Conservation (phyloP, 2,888 invertebrate species). For the Schrankia costaestrigalis region DNA sequence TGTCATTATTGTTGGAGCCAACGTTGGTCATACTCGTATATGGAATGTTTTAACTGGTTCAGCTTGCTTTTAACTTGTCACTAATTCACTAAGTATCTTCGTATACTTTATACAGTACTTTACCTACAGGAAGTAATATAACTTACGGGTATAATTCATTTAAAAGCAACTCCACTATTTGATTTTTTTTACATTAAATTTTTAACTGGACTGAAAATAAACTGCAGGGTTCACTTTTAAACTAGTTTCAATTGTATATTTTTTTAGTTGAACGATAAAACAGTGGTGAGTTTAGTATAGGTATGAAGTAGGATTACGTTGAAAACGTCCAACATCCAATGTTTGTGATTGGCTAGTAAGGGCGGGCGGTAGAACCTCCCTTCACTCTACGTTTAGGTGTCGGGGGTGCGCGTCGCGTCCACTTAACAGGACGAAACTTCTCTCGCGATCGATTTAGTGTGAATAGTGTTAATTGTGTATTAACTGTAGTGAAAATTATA, state of each 20-base stretch:
- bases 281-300: conserved; percentile 15
- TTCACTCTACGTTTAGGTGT: conserved; percentile 43
- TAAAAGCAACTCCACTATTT: background rate
- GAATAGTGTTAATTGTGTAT: conserved; percentile 15
- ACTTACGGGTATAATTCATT: background rate
- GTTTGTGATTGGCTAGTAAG: conserved; percentile 11
- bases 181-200: too few species aligned
- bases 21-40: conserved; percentile 26
- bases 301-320: too few species aligned
- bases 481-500: conserved; percentile 22
- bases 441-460: conserved; percentile 29
- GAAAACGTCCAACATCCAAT: too few species aligned
- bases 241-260: too few species aligned
- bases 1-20: conserved; percentile 30
- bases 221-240: too few species aligned
- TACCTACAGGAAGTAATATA: background rate
- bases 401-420: conserved; percentile 51
- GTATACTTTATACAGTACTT: too few species aligned
- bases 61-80: background rate
- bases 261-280: too few species aligned
- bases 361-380: conserved; percentile 41
- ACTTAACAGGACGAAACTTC: conserved; percentile 32
- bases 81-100: background rate
- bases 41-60: conserved; percentile 5
- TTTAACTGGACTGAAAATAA: too few species aligned